Evolutionary conservation across 64 coral and sea anemone genomes (phyloP), one percentile per base, ranked within the genome.

Genomic region (Dendrophyllia cribrosa): DNA sequence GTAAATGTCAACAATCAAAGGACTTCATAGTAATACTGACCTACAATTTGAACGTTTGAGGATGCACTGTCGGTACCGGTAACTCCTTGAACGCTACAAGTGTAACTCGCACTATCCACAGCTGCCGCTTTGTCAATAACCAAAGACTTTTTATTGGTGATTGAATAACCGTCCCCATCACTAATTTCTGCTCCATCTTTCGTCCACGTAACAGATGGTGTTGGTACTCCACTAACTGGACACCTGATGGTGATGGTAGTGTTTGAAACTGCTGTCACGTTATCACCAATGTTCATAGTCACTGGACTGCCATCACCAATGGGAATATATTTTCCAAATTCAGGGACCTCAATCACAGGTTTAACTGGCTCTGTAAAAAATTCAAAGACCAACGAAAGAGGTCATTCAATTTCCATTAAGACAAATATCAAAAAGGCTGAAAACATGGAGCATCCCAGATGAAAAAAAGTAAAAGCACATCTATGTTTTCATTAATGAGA

Each of bases 111-210:
- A 51, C 85, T 93, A 21, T 91, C 81, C 23, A 21, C 66, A 45
- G 13, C 47, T 5, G 2, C 47, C n/a, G 83, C 64, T 55, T 90
- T 43, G 43, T 52, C 74, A 4, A 97, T 83, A 16, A 78, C 85
- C 13, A 97, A 85, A 69, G 92, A 60, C 14, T 83, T 89, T 24
- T 97, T 65, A 50, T 26, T 65, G 58, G 74, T 78, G 46, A 91
- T 16, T 13, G 67, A 64, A 66, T 89, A 12, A 12, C 34, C 51
- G 0, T 45, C 34, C 4, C 26, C 92, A 22, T 45, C 43, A 34
- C 19, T 52, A n/a, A 99, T n/a, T 13, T 82, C 59, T 59, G 51
- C n/a, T 20, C 91, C 94, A 67, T 94, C 88, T 74, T 99, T 99
- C 6, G 25, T 59, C 97, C 97, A 99, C 16, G 88, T 79, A 13